Evolutionary conservation across 2,888 invertebrate genomes (phyloP).

Genomic region (Oasisia sp.): DNA sequence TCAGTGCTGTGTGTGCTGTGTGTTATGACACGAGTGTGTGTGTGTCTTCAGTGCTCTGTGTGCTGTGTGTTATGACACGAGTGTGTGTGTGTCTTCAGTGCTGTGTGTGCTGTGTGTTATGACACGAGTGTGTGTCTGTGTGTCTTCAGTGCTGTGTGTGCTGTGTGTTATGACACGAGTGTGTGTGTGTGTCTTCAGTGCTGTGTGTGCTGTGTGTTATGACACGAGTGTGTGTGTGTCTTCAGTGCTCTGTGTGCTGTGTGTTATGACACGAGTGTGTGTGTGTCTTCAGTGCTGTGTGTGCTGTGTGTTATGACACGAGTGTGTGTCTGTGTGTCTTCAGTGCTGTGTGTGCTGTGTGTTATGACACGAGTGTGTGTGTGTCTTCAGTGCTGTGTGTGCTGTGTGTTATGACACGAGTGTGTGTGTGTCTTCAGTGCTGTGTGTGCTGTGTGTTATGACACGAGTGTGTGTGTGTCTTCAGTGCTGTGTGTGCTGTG

Average conservation of each 20-base stretch:
- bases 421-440: slow-evolving; percentile 61
- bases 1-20: slow-evolving; percentile 63
- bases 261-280: too few relatives aligned
- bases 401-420: too few relatives aligned
- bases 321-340: slow-evolving; percentile 41
- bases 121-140: too few relatives aligned
- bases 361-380: too few relatives aligned
- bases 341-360: slow-evolving; percentile 63
- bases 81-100: slow-evolving; percentile 60
- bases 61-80: too few relatives aligned
- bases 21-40: too few relatives aligned
- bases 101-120: too few relatives aligned
- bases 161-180: too few relatives aligned
- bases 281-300: slow-evolving; percentile 65
- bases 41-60: slow-evolving; percentile 66
- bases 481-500: slow-evolving; percentile 63
- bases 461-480: slow-evolving; percentile 39
- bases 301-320: too few relatives aligned
- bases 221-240: slow-evolving; percentile 31
- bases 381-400: slow-evolving; percentile 66
- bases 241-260: slow-evolving; percentile 64
- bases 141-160: slow-evolving; percentile 66
- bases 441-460: too few relatives aligned
- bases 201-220: too few relatives aligned
- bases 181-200: slow-evolving; percentile 60